These are phyloP conservation scores for Cheilosia grossa DNA, from an alignment of 2,888 invertebrate species.

Conservation along the genomic window DNA sequence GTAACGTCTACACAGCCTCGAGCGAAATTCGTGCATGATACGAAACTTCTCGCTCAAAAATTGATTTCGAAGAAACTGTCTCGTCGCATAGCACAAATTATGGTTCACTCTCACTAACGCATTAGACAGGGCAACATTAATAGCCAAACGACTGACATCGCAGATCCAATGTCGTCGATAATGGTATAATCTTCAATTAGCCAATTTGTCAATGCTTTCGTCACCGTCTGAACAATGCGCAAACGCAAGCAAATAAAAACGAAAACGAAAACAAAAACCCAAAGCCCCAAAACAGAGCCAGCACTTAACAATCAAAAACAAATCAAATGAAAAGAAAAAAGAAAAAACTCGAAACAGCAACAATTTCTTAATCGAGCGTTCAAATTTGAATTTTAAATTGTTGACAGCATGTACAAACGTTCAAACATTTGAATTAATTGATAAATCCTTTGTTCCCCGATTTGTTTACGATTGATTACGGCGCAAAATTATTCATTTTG, in stretches of 20 bases:
- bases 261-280: conserved; percentile 16
- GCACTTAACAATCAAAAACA: conserved; percentile 10
- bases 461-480: conserved; percentile 74
- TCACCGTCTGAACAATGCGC: conserved; percentile 18
- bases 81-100: conserved; percentile 9
- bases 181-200: conserved; percentile 69
- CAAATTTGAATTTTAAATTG: conserved; percentile 73
- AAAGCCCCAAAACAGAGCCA: conserved; percentile 6
- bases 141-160: conserved; percentile 45
- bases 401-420: conserved; percentile 70
- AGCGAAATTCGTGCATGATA: conserved; percentile 58
- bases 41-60: conserved; percentile 4
- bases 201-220: conserved; percentile 72
- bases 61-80: conserved; percentile 48
- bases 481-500: conserved; percentile 68
- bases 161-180: conserved; percentile 38
- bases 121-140: conserved; percentile 26
- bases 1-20: conserved; percentile 22
- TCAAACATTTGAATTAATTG: conserved; percentile 69
- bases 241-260: conserved; percentile 40
- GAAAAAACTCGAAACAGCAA: conserved; percentile 37
- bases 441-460: conserved; percentile 71
- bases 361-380: conserved; percentile 70
- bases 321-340: background rate
- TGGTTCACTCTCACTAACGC: conserved; percentile 20